Base-by-base conservation (phyloP, 1,140 invertebrate genomes). In the Drosophila lacertosa region DNA sequence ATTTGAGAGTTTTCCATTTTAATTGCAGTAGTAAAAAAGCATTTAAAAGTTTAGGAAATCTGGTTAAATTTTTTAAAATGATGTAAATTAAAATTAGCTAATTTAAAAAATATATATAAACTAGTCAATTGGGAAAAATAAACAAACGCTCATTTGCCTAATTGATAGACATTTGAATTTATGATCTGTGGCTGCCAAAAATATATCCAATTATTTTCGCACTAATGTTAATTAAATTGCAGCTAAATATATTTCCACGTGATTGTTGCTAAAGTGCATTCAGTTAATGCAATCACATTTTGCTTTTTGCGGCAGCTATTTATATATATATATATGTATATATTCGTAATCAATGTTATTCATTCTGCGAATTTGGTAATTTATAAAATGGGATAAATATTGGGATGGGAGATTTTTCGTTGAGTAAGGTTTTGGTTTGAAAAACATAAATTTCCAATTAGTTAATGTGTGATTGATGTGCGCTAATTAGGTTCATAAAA, bases 371-470 rank as follows among this genome's bases (percentile, higher is more conserved):
- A 40, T 55, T 45, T 20, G 37, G 18, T 47, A 54, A 22, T 44
- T 53, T 16, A 39, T 10, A 54, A 54, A 54, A 33, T 15, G 9
- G 13, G 11, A 10, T 3, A 29, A 29, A 9, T 7, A 2, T 29
- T 26, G 5, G 26, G 24, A 26, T 26, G 24, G 26, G 26, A 11
- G 6, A 4, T n/a, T n/a, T n/a, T n/a, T n/a, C n/a, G 3, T n/a
- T 7, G 13, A 26, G 7, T 10, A 22, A 26, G 13, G 4, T 0
- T 11, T 20, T 20, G 37, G 37, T 9, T 42, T 51, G 32, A 13
- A 69, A 63, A 50, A 50, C 44, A 48, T 29, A 20, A 57, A 57
- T 65, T 70, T 33, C 16, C 50, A 65, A 55, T 64, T 54, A 65
- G 22, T 32, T 42, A 57, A 57, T 40, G 9, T 18, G 2, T 65